phyloP scores from a whole-genome alignment of 2,888 invertebrate genomes.

The Hyposoter dolosus region DNA sequence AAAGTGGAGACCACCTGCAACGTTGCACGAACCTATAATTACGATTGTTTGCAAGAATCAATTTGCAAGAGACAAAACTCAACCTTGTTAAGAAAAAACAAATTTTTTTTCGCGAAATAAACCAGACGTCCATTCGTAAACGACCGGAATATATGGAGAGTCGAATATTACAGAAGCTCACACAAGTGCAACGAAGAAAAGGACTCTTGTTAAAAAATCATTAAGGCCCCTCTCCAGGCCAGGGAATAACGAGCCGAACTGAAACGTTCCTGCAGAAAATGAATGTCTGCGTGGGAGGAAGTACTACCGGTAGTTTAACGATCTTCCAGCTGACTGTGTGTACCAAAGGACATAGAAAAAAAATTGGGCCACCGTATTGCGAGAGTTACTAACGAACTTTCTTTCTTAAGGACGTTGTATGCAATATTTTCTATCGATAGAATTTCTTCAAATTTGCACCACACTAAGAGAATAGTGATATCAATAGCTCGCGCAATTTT shows the following conservation, averaged over 20 bases:
- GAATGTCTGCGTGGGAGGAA: slow-evolving; percentile 43
- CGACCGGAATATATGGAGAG: slow-evolving; percentile 34
- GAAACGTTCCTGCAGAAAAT: slow-evolving; percentile 33
- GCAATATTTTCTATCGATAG: too few species aligned
- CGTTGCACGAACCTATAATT: slow-evolving; percentile 47
- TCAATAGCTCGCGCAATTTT: too few species aligned
- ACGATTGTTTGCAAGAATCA: slow-evolving; percentile 52
- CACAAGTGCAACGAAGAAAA: slow-evolving; percentile 7
- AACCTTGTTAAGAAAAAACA: slow-evolving; percentile 36
- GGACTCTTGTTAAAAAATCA: slow-evolving; percentile 67
- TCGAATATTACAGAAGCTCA: slow-evolving; percentile 23
- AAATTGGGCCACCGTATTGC: slow-evolving; percentile 33
- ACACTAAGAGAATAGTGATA: too few species aligned
- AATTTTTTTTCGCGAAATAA: slow-evolving; percentile 20
- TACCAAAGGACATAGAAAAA: not conserved
- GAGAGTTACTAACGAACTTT: slow-evolving; percentile 64
- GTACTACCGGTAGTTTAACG: slow-evolving; percentile 10
- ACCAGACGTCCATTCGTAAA: slow-evolving; percentile 41
- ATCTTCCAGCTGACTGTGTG: not conserved
- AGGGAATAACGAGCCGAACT: slow-evolving; percentile 2
- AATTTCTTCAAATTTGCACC: too few species aligned
- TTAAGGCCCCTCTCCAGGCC: slow-evolving; percentile 43
- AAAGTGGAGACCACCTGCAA: slow-evolving; percentile 53
- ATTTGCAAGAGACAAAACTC: slow-evolving; percentile 37
- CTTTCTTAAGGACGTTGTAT: not conserved